Conservation (phyloP, 2,113 vertebrate genomes). For the Microcebus ravelobensis region DNA sequence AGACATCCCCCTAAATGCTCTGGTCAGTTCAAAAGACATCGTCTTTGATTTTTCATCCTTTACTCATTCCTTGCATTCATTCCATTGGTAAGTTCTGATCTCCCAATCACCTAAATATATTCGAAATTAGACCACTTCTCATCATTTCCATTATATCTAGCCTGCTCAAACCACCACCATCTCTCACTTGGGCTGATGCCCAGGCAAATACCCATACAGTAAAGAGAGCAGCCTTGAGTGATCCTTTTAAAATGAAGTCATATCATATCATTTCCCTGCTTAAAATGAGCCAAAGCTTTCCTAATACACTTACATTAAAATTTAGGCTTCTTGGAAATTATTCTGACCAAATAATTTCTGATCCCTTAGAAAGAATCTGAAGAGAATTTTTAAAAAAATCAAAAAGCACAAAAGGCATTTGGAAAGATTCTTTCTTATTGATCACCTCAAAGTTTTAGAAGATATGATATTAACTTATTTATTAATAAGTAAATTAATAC, state of each 20-base stretch:
- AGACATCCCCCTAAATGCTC: neutral
- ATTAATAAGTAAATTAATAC: neutral
- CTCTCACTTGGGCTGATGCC: neutral
- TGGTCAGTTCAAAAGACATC: neutral
- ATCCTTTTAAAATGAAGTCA: neutral
- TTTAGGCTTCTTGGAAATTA: slow-evolving; percentile 1
- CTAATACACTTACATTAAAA: neutral
- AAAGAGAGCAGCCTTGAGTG: neutral
- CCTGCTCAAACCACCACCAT: neutral
- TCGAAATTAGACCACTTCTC: neutral
- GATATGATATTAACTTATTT: neutral
- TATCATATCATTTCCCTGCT: neutral
- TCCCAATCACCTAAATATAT: neutral
- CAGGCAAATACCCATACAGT: neutral
- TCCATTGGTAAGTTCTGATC: neutral
- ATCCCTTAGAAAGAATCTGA: neutral
- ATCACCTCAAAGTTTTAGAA: slow-evolving; percentile 15
- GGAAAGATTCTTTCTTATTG: neutral
- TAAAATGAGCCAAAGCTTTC: neutral
- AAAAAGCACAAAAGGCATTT: neutral
- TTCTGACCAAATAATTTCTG: neutral
- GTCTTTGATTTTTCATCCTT: neutral
- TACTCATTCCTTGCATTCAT: neutral
- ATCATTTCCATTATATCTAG: neutral
- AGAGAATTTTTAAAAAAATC: neutral